Base-by-base conservation (phyloP, 2,888 invertebrate species). In the Tenthredo amoena region DNA sequence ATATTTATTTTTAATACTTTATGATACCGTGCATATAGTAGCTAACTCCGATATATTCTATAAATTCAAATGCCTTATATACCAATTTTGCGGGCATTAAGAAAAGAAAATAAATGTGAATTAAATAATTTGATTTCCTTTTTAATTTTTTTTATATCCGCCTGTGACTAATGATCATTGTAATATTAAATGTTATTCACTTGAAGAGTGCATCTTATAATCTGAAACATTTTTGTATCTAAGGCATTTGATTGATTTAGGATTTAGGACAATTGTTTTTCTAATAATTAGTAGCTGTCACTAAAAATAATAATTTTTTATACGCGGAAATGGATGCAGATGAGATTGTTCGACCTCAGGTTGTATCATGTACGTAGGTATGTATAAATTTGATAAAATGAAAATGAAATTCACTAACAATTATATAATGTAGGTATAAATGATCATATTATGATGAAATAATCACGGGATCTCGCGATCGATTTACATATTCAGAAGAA, bases 401-500 rank as follows among this genome's bases (percentile, higher is more conserved):
- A 40, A 72, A 72, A 26, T 62, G 62, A 62, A 62, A 26, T 62
- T 62, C 1, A 58, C 62, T 62, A 31, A 34, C 31, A 68, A 47
- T 76, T n/a, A 12, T 9, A 43, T 40, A 26, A 47, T 62, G 26
- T 26, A 26, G 26, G 12, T 21, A 12, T 62, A 50, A 77, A 77
- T n/a, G 26, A 77, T 55, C 15, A 55, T 47, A 47, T 47, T 47
- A 47, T 55, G 21, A 76, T 55, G 50, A 55, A 77, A 55, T 55
- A 31, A 55, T 77, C 77, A 34, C 34, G 77, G 77, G 50, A 81
- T 26, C 50, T 55, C n/a, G 50, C 47, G 47, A 81, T 55, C 47
- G 47, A 81, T 55, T 77, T 77, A n/a, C 21, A 47, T 55, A 55
- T 87, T 88, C 88, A 88, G 72, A 74, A 43, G 89, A 88, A 88